Base-by-base conservation (phyloP, 2,113 vertebrate genomes). In the Onychorhynchus coronatus region DNA sequence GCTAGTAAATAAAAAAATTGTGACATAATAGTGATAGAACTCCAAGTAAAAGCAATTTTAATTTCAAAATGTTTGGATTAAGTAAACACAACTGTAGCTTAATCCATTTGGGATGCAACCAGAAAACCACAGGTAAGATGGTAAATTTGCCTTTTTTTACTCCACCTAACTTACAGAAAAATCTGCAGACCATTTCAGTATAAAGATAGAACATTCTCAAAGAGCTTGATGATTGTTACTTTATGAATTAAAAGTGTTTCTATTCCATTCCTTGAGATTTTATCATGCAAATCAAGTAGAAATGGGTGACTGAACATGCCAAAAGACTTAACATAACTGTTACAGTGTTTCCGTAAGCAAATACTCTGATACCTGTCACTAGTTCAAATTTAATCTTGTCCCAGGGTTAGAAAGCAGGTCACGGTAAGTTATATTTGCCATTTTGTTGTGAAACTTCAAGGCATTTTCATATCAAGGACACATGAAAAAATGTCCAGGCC, bases 231-330 rank as follows among this genome's bases (percentile, higher is more conserved):
- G 65, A 71, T 82, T 73, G 59, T 53, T 91, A 72, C 56, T 96
- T 93, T 95, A 84, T 58, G 89, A 73, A 53, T 31, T 37, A 78
- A 47, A 75, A 88, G 74, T 82, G 76, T 88, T 96, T 59, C 90
- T 89, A 44, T 91, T 88, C 66, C 70, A 87, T 91, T 95, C 80
- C 81, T 87, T 50, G 66, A 84, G 89, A 93, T 94, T 95, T 95
- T 96, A 93, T 95, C 71, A 95, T 73, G 93, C 83, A 88, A 93
- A 91, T 80, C 58, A 90, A 8, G 3, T 35, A 67, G 61, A 92
- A 91, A 79, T 83, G 58, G 68, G 58, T 94, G 94, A 91, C 25
- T 81, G 93, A 76, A 97, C 88, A 78, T 91, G 75, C 68, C 62
- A 84, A 53, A 76, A 79, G 66, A 46, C 72, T 91, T 97, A 93